These are phyloP conservation scores for Brienomyrus longianalis DNA, from an alignment of 2,113 vertebrate genomes.

Conservation along the genomic window DNA sequence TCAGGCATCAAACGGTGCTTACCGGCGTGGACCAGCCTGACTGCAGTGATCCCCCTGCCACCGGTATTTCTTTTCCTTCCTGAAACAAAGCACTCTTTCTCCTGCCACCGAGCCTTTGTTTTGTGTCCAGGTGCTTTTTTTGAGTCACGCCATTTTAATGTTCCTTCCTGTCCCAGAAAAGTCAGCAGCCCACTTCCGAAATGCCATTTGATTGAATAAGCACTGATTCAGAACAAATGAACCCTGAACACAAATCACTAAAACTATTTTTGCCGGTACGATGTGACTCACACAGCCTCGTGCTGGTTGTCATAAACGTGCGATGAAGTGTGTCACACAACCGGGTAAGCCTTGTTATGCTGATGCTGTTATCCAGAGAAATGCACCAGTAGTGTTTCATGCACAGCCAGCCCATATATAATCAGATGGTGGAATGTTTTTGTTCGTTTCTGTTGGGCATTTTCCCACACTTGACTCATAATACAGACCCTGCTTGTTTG, in stretches of 20 bases:
- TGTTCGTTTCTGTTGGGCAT: background rate
- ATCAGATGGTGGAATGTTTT: background rate
- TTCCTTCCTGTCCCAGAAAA: background rate
- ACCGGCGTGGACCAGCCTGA: background rate
- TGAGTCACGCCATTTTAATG: background rate
- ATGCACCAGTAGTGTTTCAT: background rate
- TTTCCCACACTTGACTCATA: background rate
- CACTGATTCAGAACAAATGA: background rate
- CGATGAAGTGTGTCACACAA: background rate
- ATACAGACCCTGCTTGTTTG: background rate
- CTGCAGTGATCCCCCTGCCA: background rate
- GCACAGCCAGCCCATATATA: background rate
- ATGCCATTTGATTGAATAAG: background rate
- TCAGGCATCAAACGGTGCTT: background rate
- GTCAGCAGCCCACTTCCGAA: background rate
- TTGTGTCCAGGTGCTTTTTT: background rate
- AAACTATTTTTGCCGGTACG: background rate
- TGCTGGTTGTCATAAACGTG: background rate
- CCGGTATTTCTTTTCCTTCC: background rate
- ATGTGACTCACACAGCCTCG: background rate
- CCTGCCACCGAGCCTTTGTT: background rate
- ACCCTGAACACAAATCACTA: background rate
- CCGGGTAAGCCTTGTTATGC: background rate
- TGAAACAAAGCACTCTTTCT: background rate
- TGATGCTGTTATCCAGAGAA: background rate